These are phyloP conservation scores for Cercocebus atys DNA, from an alignment of 2,113 vertebrate genomes.

Conservation along the genomic window DNA sequence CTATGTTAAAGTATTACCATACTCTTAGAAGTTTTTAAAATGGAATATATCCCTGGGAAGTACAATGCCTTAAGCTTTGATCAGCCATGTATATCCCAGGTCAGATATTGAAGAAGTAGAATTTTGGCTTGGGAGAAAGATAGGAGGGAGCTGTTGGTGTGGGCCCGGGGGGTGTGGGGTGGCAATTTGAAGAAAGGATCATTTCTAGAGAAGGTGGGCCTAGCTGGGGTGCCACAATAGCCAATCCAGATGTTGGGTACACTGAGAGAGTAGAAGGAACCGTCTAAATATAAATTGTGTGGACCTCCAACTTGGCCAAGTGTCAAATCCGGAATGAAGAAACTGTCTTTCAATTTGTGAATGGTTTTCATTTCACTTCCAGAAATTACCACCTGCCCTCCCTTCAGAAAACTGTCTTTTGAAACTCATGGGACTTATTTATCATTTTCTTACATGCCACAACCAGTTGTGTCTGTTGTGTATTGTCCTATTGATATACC, in stretches of 20 bases:
- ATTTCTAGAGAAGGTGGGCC: not conserved
- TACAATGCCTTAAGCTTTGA: not conserved
- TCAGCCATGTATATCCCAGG: not conserved
- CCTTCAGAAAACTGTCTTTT: slow-evolving; percentile 80
- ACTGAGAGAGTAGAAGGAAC: not conserved
- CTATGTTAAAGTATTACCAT: not conserved
- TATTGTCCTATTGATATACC: slow-evolving; percentile 55
- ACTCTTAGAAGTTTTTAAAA: not conserved
- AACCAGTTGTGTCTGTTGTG: slow-evolving; percentile 71
- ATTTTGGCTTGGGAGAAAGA: not conserved
- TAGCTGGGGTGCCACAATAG: not conserved
- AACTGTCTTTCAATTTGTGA: slow-evolving; percentile 75
- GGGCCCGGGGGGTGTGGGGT: not conserved
- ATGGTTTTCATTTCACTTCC: slow-evolving; percentile 74
- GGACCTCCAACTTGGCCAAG: not conserved
- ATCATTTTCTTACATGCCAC: slow-evolving; percentile 80
- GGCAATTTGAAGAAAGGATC: not conserved
- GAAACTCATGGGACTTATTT: slow-evolving; percentile 80
- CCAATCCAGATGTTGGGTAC: not conserved
- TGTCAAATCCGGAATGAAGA: slow-evolving; percentile 69
- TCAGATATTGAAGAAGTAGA: not conserved
- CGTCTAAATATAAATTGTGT: not conserved
- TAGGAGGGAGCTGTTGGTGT: not conserved
- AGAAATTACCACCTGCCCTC: slow-evolving; percentile 73
- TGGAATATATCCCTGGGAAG: not conserved